Percentiles rank a stretch among this genome's conserved stretches.
phyloP scores from a whole-genome alignment of 2,113 vertebrate genomes.

The Pungitius pungitius region DNA sequence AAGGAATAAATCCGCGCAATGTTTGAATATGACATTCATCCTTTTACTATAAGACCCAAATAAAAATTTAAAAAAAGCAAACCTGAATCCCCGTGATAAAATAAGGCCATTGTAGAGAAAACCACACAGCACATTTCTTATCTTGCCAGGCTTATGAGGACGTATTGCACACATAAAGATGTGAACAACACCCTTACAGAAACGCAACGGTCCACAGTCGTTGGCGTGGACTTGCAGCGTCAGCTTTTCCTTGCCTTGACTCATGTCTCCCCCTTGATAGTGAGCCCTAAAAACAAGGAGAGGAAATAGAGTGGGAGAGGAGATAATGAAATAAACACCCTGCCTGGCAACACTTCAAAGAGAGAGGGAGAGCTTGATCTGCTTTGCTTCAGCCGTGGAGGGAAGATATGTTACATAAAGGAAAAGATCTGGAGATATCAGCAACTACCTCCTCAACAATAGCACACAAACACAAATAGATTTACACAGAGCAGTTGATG shows the following conservation, averaged over 20 bases:
- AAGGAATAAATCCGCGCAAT: background rate
- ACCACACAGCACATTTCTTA: background rate
- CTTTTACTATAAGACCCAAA: conserved; percentile 1
- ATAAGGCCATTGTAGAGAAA: background rate
- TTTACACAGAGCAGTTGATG: conserved; percentile 19
- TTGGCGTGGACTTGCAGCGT: conserved; percentile 62
- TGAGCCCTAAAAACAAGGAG: conserved; percentile 58
- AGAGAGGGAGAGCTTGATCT: conserved; percentile 57
- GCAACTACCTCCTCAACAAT: conserved; percentile 30
- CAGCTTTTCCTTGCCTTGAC: conserved; percentile 55
- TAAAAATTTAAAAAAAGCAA: conserved; percentile 10
- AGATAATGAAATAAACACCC: conserved; percentile 77
- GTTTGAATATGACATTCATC: conserved; percentile 4
- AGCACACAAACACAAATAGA: conserved; percentile 25
- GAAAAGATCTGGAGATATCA: conserved; percentile 59
- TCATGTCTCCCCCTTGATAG: conserved; percentile 60
- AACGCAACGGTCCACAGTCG: conserved; percentile 34
- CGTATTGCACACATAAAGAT: conserved; percentile 20
- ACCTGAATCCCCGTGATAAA: background rate
- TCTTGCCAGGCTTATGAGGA: conserved; percentile 23
- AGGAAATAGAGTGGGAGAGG: conserved; percentile 66
- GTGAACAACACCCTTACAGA: conserved; percentile 22
- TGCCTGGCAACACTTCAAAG: conserved; percentile 75
- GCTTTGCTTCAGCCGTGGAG: conserved; percentile 56
- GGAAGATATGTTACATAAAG: conserved; percentile 62